These are phyloP conservation scores for Aphelocoma coerulescens DNA, from an alignment of 2,113 vertebrate species.

Conservation along the genomic window DNA sequence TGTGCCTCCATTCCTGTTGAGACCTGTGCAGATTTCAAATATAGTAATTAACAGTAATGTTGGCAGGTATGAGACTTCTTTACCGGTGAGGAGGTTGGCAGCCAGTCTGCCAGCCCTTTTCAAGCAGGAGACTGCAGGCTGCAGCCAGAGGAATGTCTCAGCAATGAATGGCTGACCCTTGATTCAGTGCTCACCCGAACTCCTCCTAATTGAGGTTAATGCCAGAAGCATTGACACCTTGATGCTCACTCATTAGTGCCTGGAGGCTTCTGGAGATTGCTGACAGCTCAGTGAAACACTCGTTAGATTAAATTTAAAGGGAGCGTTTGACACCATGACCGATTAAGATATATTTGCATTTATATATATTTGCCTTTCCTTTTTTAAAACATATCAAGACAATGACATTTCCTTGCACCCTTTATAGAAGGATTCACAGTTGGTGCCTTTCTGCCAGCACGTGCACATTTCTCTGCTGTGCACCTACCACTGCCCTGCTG, in stretches of 20 bases:
- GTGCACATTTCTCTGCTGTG: background rate
- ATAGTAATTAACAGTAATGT: background rate
- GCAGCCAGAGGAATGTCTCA: constrained; percentile 12
- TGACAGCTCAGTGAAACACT: background rate
- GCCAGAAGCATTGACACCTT: constrained; percentile 51
- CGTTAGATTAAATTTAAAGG: background rate
- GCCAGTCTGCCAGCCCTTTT: background rate
- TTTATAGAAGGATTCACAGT: background rate
- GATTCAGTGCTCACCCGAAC: constrained; percentile 2
- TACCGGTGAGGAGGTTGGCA: background rate
- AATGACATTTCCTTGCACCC: background rate
- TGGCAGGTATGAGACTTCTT: background rate
- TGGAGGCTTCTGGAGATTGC: background rate
- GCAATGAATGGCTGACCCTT: background rate
- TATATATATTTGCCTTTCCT: background rate
- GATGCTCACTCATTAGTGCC: constrained; percentile 27
- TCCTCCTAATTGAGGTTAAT: constrained; percentile 59
- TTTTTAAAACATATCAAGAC: background rate
- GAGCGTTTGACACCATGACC: background rate
- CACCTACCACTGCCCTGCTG: background rate
- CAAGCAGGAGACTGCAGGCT: background rate
- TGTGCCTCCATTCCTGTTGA: background rate
- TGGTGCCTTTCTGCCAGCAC: background rate
- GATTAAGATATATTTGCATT: background rate
- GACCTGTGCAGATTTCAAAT: background rate